Evolutionary conservation across 2,113 vertebrate species (phyloP), one percentile per base, ranked within the genome.

Genomic region (Rana temporaria): DNA sequence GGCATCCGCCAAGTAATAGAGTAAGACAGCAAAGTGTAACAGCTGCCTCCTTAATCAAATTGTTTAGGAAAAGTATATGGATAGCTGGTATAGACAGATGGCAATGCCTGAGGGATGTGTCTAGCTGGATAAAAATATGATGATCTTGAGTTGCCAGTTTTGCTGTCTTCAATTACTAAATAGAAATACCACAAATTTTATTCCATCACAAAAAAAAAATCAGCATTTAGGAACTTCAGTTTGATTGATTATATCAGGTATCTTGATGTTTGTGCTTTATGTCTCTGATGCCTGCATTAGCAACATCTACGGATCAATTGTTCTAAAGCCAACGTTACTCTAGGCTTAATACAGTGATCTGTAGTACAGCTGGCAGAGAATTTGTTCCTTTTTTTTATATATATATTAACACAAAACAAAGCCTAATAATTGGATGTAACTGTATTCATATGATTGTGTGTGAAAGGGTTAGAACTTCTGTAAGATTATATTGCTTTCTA

Each of bases 11-110:
- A 75, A 75, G 72, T 75, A 75, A 75, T 62, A 75, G 72, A 75
- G 56, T 60, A 62, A 75, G 72, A 65, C 62, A 77, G 74, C 16
- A 77, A 77, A 77, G 38, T 65, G 59, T 62, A 77, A 65, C 74
- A 77, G 74, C 74, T 77, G 74, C 74, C 74, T 77, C 74, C 62
- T 64, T 77, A 77, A 77, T 77, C 59, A 77, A 52, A 64, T 77
- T 77, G 74, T 77, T 77, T 77, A 77, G 74, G 74, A 77, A 77
- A 34, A 77, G 60, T 75, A 60, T 75, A 75, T 60, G 72, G 30
- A 77, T 65, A 64, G 74, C 74, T 52, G 74, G 59, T 77, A 64
- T 77, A 77, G 38, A 65, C 74, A 77, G 59, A 77, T 63, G 74
- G 74, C 74, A 65, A 77, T 64, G 59, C 74, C 74, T 52, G 74